These are phyloP conservation scores for Agriopis leucophaearia DNA, from an alignment of 2,888 invertebrate species.

Conservation along the genomic window DNA sequence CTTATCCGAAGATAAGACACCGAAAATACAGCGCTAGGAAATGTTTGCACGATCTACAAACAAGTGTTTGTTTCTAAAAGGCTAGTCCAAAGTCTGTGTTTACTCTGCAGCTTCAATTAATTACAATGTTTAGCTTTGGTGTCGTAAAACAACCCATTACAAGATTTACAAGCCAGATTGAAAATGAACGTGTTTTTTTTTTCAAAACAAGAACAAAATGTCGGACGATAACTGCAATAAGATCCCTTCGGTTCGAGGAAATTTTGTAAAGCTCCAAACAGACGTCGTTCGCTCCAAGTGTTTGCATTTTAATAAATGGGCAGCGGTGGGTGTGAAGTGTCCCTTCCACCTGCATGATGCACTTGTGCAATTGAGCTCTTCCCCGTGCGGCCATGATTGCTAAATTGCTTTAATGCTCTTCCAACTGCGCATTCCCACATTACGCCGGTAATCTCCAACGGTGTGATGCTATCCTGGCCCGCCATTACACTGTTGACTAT, in stretches of 20 bases:
- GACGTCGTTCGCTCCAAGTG: conserved; percentile 9
- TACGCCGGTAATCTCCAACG: conserved; percentile 43
- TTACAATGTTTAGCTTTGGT: conserved; percentile 20
- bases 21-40: conserved; percentile 7
- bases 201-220: neutral
- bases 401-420: conserved; percentile 59
- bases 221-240: neutral
- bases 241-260: conserved; percentile 7
- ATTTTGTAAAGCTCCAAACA: neutral
- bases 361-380: conserved; percentile 53
- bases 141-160: conserved; percentile 19
- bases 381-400: conserved; percentile 47
- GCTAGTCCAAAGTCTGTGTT: conserved; percentile 27
- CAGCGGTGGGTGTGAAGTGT: conserved; percentile 46
- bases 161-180: conserved; percentile 23
- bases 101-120: conserved; percentile 28
- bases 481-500: conserved; percentile 37
- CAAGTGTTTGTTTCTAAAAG: conserved; percentile 22
- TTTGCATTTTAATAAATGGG: conserved; percentile 27
- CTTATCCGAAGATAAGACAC: conserved; percentile 44
- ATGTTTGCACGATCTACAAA: conserved; percentile 33
- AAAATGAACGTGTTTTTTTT: conserved; percentile 5
- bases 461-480: conserved; percentile 43
- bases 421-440: conserved; percentile 53
- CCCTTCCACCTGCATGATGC: conserved; percentile 46